phyloP scores from a whole-genome alignment of 2,888 invertebrate genomes.

The Hypsopygia costalis region DNA sequence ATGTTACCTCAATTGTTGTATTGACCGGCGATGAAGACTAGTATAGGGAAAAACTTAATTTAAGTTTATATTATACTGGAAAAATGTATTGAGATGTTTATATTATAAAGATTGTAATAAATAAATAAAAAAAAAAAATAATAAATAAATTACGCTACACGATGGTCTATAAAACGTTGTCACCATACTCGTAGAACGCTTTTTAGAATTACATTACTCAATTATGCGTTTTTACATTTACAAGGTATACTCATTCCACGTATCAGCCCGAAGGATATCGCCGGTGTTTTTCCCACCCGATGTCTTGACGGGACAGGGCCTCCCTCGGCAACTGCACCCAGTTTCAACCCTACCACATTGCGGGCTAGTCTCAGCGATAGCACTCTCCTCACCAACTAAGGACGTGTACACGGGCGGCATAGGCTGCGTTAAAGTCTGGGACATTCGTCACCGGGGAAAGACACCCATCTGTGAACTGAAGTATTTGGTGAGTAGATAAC shows the following conservation, averaged over 20 bases:
- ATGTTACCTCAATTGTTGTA: too few species aligned
- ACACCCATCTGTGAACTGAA: conserved; percentile 95
- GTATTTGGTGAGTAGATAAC: conserved; percentile 88
- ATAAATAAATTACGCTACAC: too few species aligned
- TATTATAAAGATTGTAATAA: too few species aligned
- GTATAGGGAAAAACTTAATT: too few species aligned
- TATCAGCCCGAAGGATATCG: conserved; percentile 93
- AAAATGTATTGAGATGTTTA: too few species aligned
- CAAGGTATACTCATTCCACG: conserved; percentile 97
- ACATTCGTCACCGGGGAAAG: conserved; percentile 94
- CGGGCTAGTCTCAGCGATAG: conserved; percentile 98
- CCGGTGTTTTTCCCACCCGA: conserved; percentile 97
- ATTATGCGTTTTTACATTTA: too few species aligned
- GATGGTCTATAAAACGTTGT: too few species aligned
- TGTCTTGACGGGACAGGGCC: conserved; percentile 95
- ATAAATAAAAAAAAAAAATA: too few species aligned
- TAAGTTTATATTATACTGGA: too few species aligned
- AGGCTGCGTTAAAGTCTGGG: conserved; percentile 99
- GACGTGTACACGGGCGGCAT: conserved; percentile 98
- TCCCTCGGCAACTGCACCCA: conserved; percentile 95
- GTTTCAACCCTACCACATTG: conserved; percentile 97
- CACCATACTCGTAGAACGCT: too few species aligned
- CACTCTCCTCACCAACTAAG: conserved; percentile 95
- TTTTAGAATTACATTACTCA: too few species aligned
- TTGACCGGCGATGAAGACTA: too few species aligned